Evolutionary conservation across 2,113 vertebrate species (phyloP), one percentile per base, ranked within the genome.

Genomic region (Strigops habroptila): DNA sequence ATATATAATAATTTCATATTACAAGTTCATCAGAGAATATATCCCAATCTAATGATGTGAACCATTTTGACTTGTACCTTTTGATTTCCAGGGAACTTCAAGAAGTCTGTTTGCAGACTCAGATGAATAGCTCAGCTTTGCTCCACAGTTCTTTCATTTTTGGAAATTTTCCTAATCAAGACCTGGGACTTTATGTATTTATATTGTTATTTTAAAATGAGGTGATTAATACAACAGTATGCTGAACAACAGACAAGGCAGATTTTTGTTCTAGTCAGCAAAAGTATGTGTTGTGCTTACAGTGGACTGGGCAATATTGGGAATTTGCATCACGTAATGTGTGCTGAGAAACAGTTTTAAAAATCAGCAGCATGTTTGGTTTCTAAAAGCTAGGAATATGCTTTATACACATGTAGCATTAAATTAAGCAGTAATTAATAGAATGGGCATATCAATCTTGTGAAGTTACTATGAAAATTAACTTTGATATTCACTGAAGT

Each of bases 371-470:
- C 6, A 13, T 5, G 0, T 59, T 70, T 67, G 10, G 1, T 25
- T 79, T 88, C 73, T 77, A 39, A 80, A 76, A 80, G 27, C 7
- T 41, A 21, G 8, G 25, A 64, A 52, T 64, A 27, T 41, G 17
- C 12, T 53, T 93, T 81, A 84, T 64, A 49, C 11, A 21, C 13
- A 8, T 44, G 12, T 59, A 41, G 35, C 27, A 37, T 10, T 71
- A 86, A 83, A 41, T 53, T 44, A 43, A 74, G 6, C 17, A 59
- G 14, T 43, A 75, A 33, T 82, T 51, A 80, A 78, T 5, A 14
- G 14, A 39, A 18, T 5, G 71, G 16, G 4, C 2, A 1, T 48
- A 43, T 59, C n/a, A 28, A 4, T 69, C 30, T 69, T 1, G 1
- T 48, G 11, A 77, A 41, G 3, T 60, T 12, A 31, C 5, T 75